These are phyloP conservation scores for Drosophila bocqueti DNA, from an alignment of 1,140 invertebrate genomes.

Conservation along the genomic window DNA sequence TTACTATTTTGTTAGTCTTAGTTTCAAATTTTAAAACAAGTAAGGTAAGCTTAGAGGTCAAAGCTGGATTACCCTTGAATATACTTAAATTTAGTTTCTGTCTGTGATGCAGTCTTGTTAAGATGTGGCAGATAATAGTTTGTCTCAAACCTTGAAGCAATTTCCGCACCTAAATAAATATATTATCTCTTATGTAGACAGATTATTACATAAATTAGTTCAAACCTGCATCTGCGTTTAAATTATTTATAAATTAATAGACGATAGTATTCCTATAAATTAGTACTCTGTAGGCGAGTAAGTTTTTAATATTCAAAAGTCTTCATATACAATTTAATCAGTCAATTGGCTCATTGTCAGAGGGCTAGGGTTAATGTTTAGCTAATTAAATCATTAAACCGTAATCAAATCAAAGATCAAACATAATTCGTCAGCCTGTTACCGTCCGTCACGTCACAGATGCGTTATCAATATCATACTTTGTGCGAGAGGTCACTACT, in stretches of 20 bases:
- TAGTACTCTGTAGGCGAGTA: no score
- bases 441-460: background rate
- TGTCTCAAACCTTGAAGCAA: background rate
- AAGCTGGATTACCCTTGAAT: slow-evolving; percentile 1
- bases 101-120: background rate
- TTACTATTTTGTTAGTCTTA: background rate
- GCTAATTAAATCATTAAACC: slow-evolving; percentile 7
- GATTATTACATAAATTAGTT: background rate
- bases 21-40: no score
- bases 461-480: slow-evolving; percentile 18
- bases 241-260: background rate
- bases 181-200: background rate
- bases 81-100: no score
- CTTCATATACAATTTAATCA: no score
- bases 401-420: background rate
- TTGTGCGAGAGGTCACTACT: slow-evolving; percentile 23
- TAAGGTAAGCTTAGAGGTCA: background rate
- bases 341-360: background rate
- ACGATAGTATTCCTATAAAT: background rate
- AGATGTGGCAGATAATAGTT: background rate
- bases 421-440: background rate
- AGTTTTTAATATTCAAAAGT: background rate
- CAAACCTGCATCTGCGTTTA: background rate
- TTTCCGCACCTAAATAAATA: background rate
- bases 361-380: background rate